phyloP scores from a whole-genome alignment of 35 echinoderm and acorn worm species.

The Apostichopus parvimensis region DNA sequence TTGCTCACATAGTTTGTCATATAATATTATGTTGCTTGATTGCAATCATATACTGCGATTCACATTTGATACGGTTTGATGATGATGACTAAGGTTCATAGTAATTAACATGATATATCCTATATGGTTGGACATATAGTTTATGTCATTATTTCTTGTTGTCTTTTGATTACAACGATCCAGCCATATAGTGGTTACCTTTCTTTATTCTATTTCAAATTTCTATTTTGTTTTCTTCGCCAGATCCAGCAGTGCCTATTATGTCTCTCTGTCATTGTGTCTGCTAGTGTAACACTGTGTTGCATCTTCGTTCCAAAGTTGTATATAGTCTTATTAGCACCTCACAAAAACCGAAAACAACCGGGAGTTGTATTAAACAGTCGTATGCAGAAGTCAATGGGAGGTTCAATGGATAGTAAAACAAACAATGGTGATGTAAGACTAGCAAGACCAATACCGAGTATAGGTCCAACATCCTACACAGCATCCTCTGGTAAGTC shows the following conservation, averaged over 20 bases:
- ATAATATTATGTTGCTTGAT: no score
- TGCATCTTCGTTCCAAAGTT: constrained; percentile 96
- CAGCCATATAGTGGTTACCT: no score
- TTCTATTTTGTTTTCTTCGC: neutral
- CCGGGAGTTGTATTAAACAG: constrained; percentile 84
- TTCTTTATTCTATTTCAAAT: no score
- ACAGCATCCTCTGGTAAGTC: constrained; percentile 82
- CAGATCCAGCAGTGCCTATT: constrained; percentile 95
- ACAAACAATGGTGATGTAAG: constrained; percentile 80
- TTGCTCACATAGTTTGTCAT: no score
- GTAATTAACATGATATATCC: no score
- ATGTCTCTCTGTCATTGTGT: constrained; percentile 83
- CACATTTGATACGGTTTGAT: no score
- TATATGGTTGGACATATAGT: no score
- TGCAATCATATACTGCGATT: no score
- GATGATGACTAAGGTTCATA: no score
- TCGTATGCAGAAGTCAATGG: constrained; percentile 67
- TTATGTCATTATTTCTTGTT: no score
- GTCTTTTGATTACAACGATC: no score
- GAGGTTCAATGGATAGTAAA: constrained; percentile 74
- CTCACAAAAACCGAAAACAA: constrained; percentile 86
- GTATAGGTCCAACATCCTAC: constrained; percentile 61
- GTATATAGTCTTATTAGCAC: constrained; percentile 91
- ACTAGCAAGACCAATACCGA: constrained; percentile 27
- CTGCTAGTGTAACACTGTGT: constrained; percentile 78